Conservation (phyloP, 2,888 invertebrate species). For the Xylophagus ater region DNA sequence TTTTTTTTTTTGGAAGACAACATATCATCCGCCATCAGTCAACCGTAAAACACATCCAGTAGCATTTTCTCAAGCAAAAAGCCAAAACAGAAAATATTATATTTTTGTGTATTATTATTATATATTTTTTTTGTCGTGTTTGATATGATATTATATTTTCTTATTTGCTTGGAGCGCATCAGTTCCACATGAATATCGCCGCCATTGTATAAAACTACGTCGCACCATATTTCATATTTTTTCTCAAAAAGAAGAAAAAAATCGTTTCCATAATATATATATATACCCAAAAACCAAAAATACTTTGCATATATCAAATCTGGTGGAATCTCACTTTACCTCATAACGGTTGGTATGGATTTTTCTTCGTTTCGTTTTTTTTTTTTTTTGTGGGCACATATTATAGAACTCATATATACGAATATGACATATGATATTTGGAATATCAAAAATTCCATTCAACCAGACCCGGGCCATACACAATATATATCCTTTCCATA, state of each 20-base stretch:
- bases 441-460: constrained; percentile 13
- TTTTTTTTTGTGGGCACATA: constrained; percentile 1
- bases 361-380: not conserved
- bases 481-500: too few species aligned
- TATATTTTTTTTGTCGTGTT: constrained; percentile 4
- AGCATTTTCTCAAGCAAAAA: too few species aligned
- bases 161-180: constrained; percentile 7
- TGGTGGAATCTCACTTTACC: not conserved
- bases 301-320: constrained; percentile 15
- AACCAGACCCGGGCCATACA: constrained; percentile 10
- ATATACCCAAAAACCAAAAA: constrained; percentile 12
- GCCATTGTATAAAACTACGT: constrained; percentile 6
- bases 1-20: constrained; percentile 11
- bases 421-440: constrained; percentile 12
- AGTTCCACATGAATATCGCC: constrained; percentile 5
- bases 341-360: not conserved
- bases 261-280: constrained; percentile 12
- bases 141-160: too few species aligned
- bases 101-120: not conserved
- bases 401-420: constrained; percentile 8
- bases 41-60: constrained; percentile 13
- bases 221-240: constrained; percentile 13
- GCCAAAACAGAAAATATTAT: constrained; percentile 1
- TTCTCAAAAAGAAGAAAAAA: too few species aligned
- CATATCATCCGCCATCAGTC: constrained; percentile 14